phyloP scores from a whole-genome alignment of 2,888 invertebrate genomes.

The Atrina japonica region DNA sequence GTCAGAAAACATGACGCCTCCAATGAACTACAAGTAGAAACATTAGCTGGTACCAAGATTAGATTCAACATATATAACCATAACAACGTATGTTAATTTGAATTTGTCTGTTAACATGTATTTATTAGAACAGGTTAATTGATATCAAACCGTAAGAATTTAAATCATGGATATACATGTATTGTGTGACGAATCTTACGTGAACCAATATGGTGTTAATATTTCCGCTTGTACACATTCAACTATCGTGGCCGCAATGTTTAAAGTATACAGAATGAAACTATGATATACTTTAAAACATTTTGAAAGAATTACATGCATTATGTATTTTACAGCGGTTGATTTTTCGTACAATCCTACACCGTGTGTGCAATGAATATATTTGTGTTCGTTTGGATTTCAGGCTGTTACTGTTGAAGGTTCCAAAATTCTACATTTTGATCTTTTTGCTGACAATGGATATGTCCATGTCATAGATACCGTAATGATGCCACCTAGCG shows the following conservation, averaged over 20 bases:
- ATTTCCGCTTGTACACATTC: too few relatives aligned
- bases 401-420: slow-evolving; percentile 52
- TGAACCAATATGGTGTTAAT: too few relatives aligned
- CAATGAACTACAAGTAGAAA: slow-evolving; percentile 38
- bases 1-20: slow-evolving; percentile 29
- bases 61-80: slow-evolving; percentile 40
- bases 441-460: slow-evolving; percentile 57
- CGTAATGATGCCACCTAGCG: slow-evolving; percentile 61
- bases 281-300: not conserved
- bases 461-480: slow-evolving; percentile 58
- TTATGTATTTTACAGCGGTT: too few relatives aligned
- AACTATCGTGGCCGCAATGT: too few relatives aligned
- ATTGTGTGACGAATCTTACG: too few relatives aligned
- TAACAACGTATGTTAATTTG: slow-evolving; percentile 30
- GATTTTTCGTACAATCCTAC: too few relatives aligned
- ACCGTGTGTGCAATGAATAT: too few relatives aligned
- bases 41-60: slow-evolving; percentile 36
- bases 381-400: too few relatives aligned
- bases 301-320: not conserved
- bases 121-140: too few relatives aligned
- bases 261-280: not conserved
- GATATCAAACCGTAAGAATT: too few relatives aligned
- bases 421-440: slow-evolving; percentile 48
- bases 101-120: too few relatives aligned
- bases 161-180: too few relatives aligned